These are phyloP conservation scores for Aleadryas rufinucha DNA, from an alignment of 2,113 vertebrate genomes.

Conservation along the genomic window DNA sequence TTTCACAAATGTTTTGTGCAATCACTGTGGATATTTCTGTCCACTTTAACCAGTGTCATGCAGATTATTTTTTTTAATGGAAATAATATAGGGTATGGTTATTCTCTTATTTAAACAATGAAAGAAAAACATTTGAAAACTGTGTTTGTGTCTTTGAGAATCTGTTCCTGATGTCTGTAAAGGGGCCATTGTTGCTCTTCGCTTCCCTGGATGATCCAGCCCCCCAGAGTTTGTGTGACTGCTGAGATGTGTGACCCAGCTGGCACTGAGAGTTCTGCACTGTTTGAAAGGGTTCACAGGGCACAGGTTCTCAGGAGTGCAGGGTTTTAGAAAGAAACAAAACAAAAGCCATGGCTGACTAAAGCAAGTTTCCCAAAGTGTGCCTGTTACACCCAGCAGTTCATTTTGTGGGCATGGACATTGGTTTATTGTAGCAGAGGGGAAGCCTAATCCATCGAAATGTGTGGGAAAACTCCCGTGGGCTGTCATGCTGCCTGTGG, in stretches of 20 bases:
- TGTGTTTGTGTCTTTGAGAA: background rate
- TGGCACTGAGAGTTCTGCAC: background rate
- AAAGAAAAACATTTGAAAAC: background rate
- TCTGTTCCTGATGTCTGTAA: background rate
- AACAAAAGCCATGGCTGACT: background rate
- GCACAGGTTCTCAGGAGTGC: background rate
- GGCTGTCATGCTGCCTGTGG: background rate
- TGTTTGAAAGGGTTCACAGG: background rate
- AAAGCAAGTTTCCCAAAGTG: background rate
- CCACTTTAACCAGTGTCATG: background rate
- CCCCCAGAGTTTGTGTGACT: background rate
- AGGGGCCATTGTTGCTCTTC: background rate
- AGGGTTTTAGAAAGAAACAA: background rate
- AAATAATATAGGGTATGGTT: background rate
- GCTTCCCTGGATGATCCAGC: background rate
- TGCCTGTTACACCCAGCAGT: background rate
- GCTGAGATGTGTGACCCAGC: fast-evolving
- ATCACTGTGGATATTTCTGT: background rate
- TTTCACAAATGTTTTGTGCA: background rate
- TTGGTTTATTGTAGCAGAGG: background rate
- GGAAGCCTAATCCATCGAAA: background rate
- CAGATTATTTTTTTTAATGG: background rate
- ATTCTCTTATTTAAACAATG: background rate
- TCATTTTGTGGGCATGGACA: background rate
- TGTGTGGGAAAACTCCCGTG: fast-evolving